phyloP scores from a whole-genome alignment of 2,888 invertebrate genomes.

The Vannuccia rotundouncinata region DNA sequence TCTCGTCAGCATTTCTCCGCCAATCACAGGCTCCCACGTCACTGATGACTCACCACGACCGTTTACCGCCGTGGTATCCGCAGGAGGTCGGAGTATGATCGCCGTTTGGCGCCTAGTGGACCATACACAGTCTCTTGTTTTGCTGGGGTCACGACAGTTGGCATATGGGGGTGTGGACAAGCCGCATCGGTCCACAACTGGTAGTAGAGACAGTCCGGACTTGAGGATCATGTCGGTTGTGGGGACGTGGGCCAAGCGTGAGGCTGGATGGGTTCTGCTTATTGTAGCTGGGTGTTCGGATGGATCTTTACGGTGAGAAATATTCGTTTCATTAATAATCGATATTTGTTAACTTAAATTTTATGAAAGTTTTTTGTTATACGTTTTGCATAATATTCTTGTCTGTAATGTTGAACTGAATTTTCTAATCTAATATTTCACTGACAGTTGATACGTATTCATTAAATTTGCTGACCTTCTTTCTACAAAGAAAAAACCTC shows the following conservation, averaged over 20 bases:
- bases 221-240: background rate
- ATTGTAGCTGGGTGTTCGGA: background rate
- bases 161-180: background rate
- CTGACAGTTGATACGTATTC: no score
- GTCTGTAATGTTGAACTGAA: no score
- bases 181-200: background rate
- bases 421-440: no score
- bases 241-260: background rate
- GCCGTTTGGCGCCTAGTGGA: background rate
- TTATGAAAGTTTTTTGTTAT: no score
- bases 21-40: background rate
- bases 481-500: no score
- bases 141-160: background rate
- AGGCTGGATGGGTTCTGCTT: background rate
- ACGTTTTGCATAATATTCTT: no score
- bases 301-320: background rate
- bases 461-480: no score
- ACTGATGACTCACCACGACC: background rate
- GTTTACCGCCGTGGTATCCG: background rate
- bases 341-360: no score
- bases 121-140: background rate
- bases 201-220: background rate
- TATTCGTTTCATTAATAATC: no score
- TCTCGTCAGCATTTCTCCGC: background rate
- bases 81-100: background rate